Evolutionary conservation across 1,140 invertebrate genomes (phyloP).

Genomic region (Penaeus chinensis): DNA sequence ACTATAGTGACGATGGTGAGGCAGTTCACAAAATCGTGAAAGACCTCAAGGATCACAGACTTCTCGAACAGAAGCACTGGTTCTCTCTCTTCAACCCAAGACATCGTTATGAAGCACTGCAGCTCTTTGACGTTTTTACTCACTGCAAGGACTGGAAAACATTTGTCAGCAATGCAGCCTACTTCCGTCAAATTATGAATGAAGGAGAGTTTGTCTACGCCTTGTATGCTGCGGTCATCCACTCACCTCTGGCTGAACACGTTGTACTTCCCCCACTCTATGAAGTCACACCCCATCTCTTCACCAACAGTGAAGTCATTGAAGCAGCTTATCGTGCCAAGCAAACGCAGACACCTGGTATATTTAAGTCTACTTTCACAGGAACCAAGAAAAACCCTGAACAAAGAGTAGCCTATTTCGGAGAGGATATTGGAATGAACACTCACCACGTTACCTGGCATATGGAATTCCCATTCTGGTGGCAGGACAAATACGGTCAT

Average conservation of each 20-base stretch:
- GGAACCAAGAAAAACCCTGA: constrained; percentile 18
- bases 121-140: background rate
- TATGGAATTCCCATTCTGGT: constrained; percentile 40
- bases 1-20: too few relatives aligned
- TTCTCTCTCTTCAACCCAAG: background rate
- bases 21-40: too few relatives aligned
- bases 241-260: constrained; percentile 24
- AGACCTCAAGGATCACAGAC: too few relatives aligned
- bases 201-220: constrained; percentile 16
- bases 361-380: constrained; percentile 18
- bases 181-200: background rate
- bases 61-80: background rate
- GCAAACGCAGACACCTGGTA: background rate
- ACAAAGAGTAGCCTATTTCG: constrained; percentile 29
- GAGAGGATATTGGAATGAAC: constrained; percentile 26
- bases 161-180: background rate
- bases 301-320: constrained; percentile 12
- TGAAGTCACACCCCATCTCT: constrained; percentile 17
- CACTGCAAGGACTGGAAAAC: background rate
- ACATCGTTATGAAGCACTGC: background rate
- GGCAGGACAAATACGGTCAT: constrained; percentile 27
- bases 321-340: constrained; percentile 28
- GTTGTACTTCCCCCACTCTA: constrained; percentile 14
- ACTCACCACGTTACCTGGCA: constrained; percentile 30
- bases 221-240: constrained; percentile 14